These are phyloP conservation scores for Apis florea DNA, from an alignment of 1,140 invertebrate genomes.

Conservation along the genomic window DNA sequence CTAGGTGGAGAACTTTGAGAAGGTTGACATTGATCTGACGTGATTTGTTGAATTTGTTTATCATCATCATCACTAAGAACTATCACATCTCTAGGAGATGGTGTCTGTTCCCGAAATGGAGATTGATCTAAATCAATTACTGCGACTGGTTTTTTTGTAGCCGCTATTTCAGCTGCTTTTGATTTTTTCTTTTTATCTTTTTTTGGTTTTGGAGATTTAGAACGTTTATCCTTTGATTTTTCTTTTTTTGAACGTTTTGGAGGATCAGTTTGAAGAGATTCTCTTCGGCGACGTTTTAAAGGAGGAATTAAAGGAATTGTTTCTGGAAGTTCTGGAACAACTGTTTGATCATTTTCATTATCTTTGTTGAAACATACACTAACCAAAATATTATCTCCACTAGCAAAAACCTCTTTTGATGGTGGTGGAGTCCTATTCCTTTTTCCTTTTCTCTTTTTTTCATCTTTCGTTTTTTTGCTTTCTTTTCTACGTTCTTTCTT, in stretches of 20 bases:
- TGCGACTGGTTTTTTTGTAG: slow-evolving; percentile 86
- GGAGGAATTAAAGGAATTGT: slow-evolving; percentile 77
- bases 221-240: slow-evolving; percentile 78
- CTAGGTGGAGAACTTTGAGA: slow-evolving; percentile 70
- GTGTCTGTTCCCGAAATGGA: slow-evolving; percentile 89
- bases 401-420: slow-evolving; percentile 94
- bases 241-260: slow-evolving; percentile 78
- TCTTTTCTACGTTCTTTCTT: slow-evolving; percentile 82
- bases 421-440: slow-evolving; percentile 83
- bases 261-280: slow-evolving; percentile 67
- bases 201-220: slow-evolving; percentile 79
- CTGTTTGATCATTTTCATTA: slow-evolving; percentile 75
- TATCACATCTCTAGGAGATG: slow-evolving; percentile 89
- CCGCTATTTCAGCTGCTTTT: slow-evolving; percentile 79
- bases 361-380: slow-evolving; percentile 94
- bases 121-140: slow-evolving; percentile 92
- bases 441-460: slow-evolving; percentile 80
- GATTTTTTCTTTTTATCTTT: slow-evolving; percentile 81
- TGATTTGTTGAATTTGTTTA: slow-evolving; percentile 71
- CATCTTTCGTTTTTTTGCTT: slow-evolving; percentile 76
- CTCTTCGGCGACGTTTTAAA: slow-evolving; percentile 73
- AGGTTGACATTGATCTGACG: slow-evolving; percentile 69
- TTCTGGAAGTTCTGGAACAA: slow-evolving; percentile 71
- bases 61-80: slow-evolving; percentile 91
- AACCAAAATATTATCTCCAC: slow-evolving; percentile 94